A percentile compares a stretch with the other conserved stretches of the same genome.
Evolutionary conservation across 2,797 vertebrate species (phyloP).

Genomic region (Eremophila alpestris): DNA sequence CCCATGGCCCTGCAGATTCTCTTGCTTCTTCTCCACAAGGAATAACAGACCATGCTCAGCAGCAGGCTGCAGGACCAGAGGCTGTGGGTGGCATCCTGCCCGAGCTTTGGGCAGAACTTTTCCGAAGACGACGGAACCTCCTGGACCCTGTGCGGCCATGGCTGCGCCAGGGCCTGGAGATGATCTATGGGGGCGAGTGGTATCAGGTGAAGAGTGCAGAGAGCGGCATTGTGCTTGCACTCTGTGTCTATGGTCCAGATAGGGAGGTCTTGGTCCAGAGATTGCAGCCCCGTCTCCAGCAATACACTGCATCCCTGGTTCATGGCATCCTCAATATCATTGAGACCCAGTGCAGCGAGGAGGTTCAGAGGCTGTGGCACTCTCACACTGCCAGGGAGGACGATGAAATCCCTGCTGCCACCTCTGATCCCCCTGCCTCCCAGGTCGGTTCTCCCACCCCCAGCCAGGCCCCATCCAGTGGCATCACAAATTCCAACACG

Average conservation of each 20-base stretch:
- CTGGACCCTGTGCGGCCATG: background rate
- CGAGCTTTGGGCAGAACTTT: background rate
- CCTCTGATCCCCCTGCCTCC: background rate
- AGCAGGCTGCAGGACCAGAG: background rate
- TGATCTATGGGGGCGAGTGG: background rate
- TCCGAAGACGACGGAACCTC: background rate
- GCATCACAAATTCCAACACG: fast-evolving
- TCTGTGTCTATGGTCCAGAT: background rate
- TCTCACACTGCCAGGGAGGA: background rate
- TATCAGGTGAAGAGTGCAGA: background rate
- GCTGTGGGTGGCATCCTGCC: background rate
- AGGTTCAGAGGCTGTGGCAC: background rate
- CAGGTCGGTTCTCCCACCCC: background rate
- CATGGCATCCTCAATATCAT: background rate
- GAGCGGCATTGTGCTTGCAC: fast-evolving
- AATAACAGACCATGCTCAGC: background rate
- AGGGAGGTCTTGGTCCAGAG: background rate
- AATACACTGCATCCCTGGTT: background rate
- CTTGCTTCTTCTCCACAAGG: background rate
- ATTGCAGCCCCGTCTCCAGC: background rate
- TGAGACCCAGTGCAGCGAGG: background rate
- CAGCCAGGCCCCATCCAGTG: background rate
- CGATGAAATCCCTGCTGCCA: background rate
- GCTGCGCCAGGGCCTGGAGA: background rate
- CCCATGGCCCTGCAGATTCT: background rate